phyloP scores from a whole-genome alignment of 2,113 vertebrate genomes.

The Octodon degus region DNA sequence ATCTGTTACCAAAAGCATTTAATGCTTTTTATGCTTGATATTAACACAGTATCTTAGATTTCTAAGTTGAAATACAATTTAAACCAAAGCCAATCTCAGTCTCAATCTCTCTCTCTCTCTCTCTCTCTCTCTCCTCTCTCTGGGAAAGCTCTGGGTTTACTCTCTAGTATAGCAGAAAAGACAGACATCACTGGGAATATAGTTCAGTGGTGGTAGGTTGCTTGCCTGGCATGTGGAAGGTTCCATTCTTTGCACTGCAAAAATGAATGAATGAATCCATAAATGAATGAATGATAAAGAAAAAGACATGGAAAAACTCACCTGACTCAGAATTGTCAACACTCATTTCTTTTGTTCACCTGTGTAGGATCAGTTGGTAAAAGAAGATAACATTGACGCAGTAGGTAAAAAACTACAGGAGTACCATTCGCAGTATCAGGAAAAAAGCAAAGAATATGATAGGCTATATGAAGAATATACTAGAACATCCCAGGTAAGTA shows the following conservation, averaged over 20 bases:
- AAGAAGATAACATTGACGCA: slow-evolving; percentile 95
- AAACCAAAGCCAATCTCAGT: not conserved
- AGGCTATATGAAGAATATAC: slow-evolving; percentile 95
- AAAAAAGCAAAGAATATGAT: slow-evolving; percentile 96
- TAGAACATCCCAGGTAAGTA: slow-evolving; percentile 94
- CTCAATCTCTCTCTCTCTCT: no score
- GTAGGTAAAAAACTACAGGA: slow-evolving; percentile 96
- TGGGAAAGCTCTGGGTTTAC: not conserved
- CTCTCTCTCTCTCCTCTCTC: no score
- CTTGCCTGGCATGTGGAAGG: not conserved
- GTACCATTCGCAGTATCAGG: slow-evolving; percentile 95
- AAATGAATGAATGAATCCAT: not conserved
- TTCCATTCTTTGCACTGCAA: not conserved
- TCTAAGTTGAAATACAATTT: slow-evolving; percentile 58
- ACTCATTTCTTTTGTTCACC: slow-evolving; percentile 67
- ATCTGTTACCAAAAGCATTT: slow-evolving; percentile 57
- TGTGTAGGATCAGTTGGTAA: slow-evolving; percentile 90
- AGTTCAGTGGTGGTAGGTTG: not conserved
- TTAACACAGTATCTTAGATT: slow-evolving; percentile 49
- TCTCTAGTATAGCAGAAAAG: not conserved
- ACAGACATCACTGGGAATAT: not conserved
- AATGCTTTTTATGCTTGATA: slow-evolving; percentile 55
- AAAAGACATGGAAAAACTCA: slow-evolving; percentile 4
- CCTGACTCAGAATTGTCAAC: slow-evolving; percentile 52
- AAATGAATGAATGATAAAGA: not conserved